Percentiles rank a stretch among this genome's conserved stretches.
These are phyloP conservation scores for Apodemus speciosus DNA, from an alignment of 2,113 vertebrate genomes.

Conservation along the genomic window DNA sequence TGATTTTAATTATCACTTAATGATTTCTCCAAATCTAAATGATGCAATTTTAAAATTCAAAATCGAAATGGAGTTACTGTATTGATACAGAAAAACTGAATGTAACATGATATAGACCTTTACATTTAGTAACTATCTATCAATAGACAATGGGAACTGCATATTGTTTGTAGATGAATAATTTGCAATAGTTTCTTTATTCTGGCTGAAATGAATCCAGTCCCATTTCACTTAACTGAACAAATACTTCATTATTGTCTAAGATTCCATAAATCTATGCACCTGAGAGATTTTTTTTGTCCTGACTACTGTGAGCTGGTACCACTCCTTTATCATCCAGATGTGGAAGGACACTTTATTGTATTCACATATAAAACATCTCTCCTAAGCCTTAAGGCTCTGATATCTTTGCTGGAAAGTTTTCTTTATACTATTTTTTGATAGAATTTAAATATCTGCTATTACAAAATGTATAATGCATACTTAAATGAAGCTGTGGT, in stretches of 20 bases:
- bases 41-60: neutral
- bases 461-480: slow-evolving; percentile 35
- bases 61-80: neutral
- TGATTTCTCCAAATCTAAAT: neutral
- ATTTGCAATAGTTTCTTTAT: neutral
- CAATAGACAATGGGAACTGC: neutral
- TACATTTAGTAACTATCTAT: neutral
- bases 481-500: neutral
- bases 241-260: neutral
- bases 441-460: slow-evolving; percentile 8
- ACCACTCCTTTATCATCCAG: neutral
- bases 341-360: neutral
- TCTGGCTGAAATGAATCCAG: slow-evolving; percentile 22
- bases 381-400: neutral
- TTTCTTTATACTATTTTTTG: neutral
- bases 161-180: slow-evolving; percentile 27
- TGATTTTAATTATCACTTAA: too few relatives aligned
- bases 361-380: neutral
- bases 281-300: neutral
- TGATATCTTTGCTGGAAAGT: neutral
- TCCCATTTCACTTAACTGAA: slow-evolving; percentile 2
- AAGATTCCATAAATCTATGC: neutral
- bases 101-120: neutral
- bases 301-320: neutral
- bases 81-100: neutral